Base-by-base conservation (phyloP, 2,888 invertebrate genomes). In the Chymomyza caudatula region DNA sequence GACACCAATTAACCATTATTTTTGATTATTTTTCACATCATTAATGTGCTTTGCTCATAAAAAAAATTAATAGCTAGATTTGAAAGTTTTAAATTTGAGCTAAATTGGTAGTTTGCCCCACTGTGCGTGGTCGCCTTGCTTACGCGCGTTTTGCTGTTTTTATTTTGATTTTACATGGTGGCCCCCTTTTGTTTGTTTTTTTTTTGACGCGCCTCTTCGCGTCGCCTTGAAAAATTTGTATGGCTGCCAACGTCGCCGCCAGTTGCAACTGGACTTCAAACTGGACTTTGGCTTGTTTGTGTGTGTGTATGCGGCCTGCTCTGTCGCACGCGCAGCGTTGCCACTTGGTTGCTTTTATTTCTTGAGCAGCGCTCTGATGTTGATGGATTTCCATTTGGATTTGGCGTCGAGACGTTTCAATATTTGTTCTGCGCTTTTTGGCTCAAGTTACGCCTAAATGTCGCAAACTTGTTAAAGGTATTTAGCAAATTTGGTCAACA, bases 181-280 rank as follows among this genome's bases (percentile, higher is more conserved):
- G 68, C 67, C 76, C 73, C 69, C 62, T 70, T 75, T 19, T n/a
- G 5, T 17, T 25, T 42, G 53, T 13, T 51, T n/a, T 60, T 65
- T 74, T 86, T 85, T 87, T 77, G 78, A 73, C 86, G 77, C 81
- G 87, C 73, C 74, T 85, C 71, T 59, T 55, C 29, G 44, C 78
- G 76, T 78, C 73, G 85, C 87, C 82, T 84, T 78, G 86, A 86
- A 86, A 84, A 73, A 70, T 74, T 71, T 75, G 73, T 83, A 76
- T 76, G 82, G 79, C 82, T 78, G 78, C 78, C 61, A 62, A 42
- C 29, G 37, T 11, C 43, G 44, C 47, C 63, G 64, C 29, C n/a
- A n/a, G n/a, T 17, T 51, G 49, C 69, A 71, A 80, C 72, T 73
- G 69, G 73, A 80, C 76, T 71, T 76, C 69, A 56, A 77, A 73